Percentiles rank a stretch among this genome's conserved stretches.
These are phyloP conservation scores for Sebastiscus tertius DNA, from an alignment of 2,797 vertebrate species.

Conservation along the genomic window DNA sequence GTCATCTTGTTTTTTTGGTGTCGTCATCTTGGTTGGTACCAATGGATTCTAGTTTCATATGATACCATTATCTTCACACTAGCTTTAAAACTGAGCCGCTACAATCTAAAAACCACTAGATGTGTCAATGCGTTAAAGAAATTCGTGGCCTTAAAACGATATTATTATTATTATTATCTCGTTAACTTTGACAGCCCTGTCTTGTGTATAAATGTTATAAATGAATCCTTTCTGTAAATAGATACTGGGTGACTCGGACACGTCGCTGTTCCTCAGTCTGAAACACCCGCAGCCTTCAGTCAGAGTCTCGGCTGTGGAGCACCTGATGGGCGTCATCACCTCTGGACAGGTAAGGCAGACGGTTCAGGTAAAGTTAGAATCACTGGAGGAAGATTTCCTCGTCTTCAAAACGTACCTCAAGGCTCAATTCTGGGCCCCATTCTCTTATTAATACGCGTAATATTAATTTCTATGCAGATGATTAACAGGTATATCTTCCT, in stretches of 20 bases:
- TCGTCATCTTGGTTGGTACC: background rate
- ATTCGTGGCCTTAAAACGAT: background rate
- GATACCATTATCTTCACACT: too few relatives aligned
- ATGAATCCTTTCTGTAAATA: slow-evolving; percentile 47
- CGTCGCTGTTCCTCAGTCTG: slow-evolving; percentile 92
- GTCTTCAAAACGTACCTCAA: background rate
- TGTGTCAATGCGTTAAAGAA: too few relatives aligned
- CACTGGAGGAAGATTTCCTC: background rate
- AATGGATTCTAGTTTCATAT: too few relatives aligned
- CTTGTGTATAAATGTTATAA: background rate
- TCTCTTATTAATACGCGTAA: too few relatives aligned
- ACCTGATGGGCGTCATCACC: slow-evolving; percentile 83
- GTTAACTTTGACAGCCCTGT: background rate
- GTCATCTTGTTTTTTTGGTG: too few relatives aligned
- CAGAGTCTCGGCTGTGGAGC: slow-evolving; percentile 87
- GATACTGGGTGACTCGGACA: slow-evolving; percentile 90
- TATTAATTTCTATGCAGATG: background rate
- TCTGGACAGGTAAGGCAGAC: slow-evolving; percentile 81
- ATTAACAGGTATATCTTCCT: too few relatives aligned
- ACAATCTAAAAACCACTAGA: too few relatives aligned
- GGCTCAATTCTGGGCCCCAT: background rate
- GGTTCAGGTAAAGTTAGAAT: fast-evolving
- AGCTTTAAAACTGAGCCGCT: too few relatives aligned
- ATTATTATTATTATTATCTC: background rate
- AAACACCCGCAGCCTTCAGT: slow-evolving; percentile 91